These are phyloP conservation scores for Lasioglossum zephyrum DNA, from an alignment of 2,888 invertebrate genomes.

Conservation along the genomic window DNA sequence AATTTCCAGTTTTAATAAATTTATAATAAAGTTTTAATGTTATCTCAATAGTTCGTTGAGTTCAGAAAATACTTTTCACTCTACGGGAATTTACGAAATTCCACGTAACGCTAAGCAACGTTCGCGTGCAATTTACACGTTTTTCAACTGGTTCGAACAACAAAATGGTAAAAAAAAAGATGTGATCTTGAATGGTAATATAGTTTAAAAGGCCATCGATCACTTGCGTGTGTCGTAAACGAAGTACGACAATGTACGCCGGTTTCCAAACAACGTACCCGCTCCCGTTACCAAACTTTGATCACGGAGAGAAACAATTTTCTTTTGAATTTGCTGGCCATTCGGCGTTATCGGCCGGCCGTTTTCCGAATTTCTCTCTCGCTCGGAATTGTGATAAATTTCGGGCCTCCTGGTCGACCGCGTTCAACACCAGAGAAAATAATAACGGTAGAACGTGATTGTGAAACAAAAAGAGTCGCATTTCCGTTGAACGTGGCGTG, in stretches of 20 bases:
- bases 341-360: slow-evolving; percentile 26
- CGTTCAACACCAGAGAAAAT: slow-evolving; percentile 16
- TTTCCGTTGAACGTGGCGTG: background rate
- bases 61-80: background rate
- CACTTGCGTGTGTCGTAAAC: slow-evolving; percentile 40
- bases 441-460: background rate
- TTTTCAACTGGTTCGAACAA: background rate
- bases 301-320: slow-evolving; percentile 50
- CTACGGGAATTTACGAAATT: background rate
- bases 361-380: slow-evolving; percentile 33
- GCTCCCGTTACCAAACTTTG: slow-evolving; percentile 20
- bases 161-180: background rate
- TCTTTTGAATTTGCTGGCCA: slow-evolving; percentile 34
- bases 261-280: slow-evolving; percentile 39
- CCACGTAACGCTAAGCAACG: background rate
- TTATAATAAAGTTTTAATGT: background rate
- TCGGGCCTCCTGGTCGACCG: background rate
- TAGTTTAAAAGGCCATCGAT: slow-evolving; percentile 57
- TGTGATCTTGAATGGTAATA: slow-evolving; percentile 40
- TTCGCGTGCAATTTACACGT: background rate
- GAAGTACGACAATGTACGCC: slow-evolving; percentile 33
- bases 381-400: slow-evolving; percentile 44
- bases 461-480: background rate
- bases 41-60: background rate
- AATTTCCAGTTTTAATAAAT: background rate